phyloP scores from a whole-genome alignment of 2,113 vertebrate genomes.

The Echinops telfairi region DNA sequence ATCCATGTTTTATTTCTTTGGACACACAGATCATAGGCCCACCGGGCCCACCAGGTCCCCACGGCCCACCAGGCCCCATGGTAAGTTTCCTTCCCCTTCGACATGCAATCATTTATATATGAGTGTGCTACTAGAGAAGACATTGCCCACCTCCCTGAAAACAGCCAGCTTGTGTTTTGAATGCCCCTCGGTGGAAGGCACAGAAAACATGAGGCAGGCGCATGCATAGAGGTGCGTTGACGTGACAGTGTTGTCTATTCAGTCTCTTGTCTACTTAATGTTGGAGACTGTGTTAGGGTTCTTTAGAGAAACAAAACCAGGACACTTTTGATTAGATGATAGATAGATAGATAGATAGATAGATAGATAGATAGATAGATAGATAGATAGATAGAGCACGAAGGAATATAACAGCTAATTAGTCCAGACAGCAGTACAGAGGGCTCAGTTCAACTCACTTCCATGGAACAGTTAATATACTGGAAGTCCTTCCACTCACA shows the following conservation, averaged over 20 bases:
- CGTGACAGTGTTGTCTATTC: background rate
- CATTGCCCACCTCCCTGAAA: background rate
- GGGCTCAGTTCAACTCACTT: no score
- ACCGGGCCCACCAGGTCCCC: conserved; percentile 94
- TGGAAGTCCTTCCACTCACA: no score
- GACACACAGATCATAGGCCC: conserved; percentile 93
- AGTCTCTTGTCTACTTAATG: background rate
- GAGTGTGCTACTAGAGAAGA: background rate
- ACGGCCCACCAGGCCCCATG: conserved; percentile 98
- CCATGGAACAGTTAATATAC: no score
- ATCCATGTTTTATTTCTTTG: conserved; percentile 77
- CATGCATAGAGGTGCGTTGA: background rate
- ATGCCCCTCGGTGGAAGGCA: background rate
- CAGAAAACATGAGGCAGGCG: background rate
- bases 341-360: no score
- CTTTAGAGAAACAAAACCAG: no score
- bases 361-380: no score
- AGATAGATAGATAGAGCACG: no score
- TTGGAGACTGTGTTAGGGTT: background rate
- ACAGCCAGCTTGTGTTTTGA: background rate
- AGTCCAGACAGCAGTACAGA: no score
- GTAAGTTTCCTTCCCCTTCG: conserved; percentile 87
- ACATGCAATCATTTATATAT: conserved; percentile 19
- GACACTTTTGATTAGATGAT: no score
- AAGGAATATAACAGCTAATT: no score